These are phyloP conservation scores for Ranitomeya imitator DNA, from an alignment of 2,113 vertebrate genomes.

Conservation along the genomic window DNA sequence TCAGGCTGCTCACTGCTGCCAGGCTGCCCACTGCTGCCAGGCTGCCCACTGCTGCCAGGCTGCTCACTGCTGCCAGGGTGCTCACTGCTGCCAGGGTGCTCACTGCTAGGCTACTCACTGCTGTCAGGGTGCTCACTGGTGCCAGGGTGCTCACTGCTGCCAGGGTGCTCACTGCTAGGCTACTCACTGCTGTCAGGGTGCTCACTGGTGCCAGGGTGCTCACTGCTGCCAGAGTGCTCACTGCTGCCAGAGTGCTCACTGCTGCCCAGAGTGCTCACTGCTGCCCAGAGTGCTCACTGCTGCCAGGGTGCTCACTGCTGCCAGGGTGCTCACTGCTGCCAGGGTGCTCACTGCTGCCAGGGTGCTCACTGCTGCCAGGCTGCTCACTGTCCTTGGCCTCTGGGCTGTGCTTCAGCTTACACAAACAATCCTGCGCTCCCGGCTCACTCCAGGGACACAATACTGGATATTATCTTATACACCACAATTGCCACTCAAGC, in stretches of 20 bases:
- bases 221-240: too few species aligned
- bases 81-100: too few species aligned
- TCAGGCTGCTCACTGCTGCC: too few species aligned
- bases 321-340: neutral
- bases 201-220: too few species aligned
- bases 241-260: conserved; percentile 29
- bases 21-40: too few species aligned
- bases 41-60: neutral
- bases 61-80: too few species aligned
- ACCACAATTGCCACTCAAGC: neutral
- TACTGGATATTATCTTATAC: conserved; percentile 12
- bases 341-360: conserved; percentile 27
- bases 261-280: neutral
- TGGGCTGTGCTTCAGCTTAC: conserved; percentile 18
- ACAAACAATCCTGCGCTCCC: conserved; percentile 34
- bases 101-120: too few species aligned
- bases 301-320: conserved; percentile 39
- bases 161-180: too few species aligned
- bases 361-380: conserved; percentile 15
- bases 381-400: conserved; percentile 38
- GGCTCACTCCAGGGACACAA: conserved; percentile 31
- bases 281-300: neutral
- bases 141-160: too few species aligned
- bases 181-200: too few species aligned
- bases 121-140: too few species aligned